Evolutionary conservation across 2,113 vertebrate species (phyloP).

Genomic region (Heterocephalus glaber): DNA sequence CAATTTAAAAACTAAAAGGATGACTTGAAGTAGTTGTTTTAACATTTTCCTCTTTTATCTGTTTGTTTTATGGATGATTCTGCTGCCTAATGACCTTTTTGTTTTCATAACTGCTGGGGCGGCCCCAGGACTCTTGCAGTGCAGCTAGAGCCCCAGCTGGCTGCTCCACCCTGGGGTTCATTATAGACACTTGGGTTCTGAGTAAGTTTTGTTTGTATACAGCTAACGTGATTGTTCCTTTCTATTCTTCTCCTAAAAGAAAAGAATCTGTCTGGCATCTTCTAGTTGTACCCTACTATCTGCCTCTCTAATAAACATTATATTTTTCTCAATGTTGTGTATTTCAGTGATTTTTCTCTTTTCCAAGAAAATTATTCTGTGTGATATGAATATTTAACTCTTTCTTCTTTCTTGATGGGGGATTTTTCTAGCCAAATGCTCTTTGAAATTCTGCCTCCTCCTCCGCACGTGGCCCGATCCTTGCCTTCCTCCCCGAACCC

Average conservation of each 20-base stretch:
- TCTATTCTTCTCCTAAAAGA: constrained; percentile 70
- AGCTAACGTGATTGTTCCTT: constrained; percentile 62
- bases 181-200: constrained; percentile 73
- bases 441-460: constrained; percentile 17
- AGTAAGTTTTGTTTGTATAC: constrained; percentile 77
- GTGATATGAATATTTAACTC: constrained; percentile 27
- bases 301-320: constrained; percentile 85
- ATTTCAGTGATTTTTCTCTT: constrained; percentile 70
- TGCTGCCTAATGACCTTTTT: constrained; percentile 76
- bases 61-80: constrained; percentile 77
- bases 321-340: constrained; percentile 84
- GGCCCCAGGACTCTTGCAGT: constrained; percentile 38
- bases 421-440: constrained; percentile 53
- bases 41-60: constrained; percentile 76
- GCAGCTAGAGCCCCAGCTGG: constrained; percentile 75
- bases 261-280: constrained; percentile 72
- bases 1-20: constrained; percentile 82
- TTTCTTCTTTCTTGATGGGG: constrained; percentile 52
- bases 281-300: constrained; percentile 73
- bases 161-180: constrained; percentile 70
- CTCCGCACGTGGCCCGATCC: neutral
- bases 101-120: constrained; percentile 69
- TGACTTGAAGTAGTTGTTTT: constrained; percentile 84
- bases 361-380: constrained; percentile 53
- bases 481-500: neutral